Conservation (phyloP, 1,140 invertebrate species). For the Asbolus verrucosus region DNA sequence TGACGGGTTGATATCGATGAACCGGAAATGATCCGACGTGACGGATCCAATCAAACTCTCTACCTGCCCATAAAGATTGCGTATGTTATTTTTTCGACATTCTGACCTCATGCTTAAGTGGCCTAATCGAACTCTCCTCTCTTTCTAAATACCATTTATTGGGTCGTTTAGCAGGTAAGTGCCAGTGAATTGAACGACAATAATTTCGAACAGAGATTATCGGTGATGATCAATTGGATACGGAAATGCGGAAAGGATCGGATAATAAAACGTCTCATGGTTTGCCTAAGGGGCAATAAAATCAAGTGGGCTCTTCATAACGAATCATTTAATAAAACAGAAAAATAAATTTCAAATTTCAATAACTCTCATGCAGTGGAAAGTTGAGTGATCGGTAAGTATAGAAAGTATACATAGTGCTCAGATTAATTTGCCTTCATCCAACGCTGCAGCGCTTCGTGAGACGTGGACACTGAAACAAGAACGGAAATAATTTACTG, state of each 20-base stretch:
- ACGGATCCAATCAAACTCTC: constrained; percentile 43
- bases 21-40: constrained; percentile 39
- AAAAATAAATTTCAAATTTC: too few species aligned
- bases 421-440: too few species aligned
- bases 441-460: too few species aligned
- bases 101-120: constrained; percentile 34
- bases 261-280: constrained; percentile 21
- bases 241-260: constrained; percentile 8
- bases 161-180: constrained; percentile 41
- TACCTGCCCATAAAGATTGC: constrained; percentile 23
- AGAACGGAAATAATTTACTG: too few species aligned
- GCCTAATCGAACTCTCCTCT: background rate
- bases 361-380: too few species aligned
- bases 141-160: constrained; percentile 41
- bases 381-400: too few species aligned
- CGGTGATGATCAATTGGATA: constrained; percentile 19
- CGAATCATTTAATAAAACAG: constrained; percentile 12
- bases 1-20: constrained; percentile 40
- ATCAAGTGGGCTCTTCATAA: constrained; percentile 7
- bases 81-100: constrained; percentile 1
- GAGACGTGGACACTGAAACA: too few species aligned
- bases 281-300: constrained; percentile 15
- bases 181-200: constrained; percentile 31
- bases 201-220: constrained; percentile 18
- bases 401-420: too few species aligned